Conservation (phyloP, 2,888 invertebrate genomes). For the Caenorhabditis panamensis region DNA sequence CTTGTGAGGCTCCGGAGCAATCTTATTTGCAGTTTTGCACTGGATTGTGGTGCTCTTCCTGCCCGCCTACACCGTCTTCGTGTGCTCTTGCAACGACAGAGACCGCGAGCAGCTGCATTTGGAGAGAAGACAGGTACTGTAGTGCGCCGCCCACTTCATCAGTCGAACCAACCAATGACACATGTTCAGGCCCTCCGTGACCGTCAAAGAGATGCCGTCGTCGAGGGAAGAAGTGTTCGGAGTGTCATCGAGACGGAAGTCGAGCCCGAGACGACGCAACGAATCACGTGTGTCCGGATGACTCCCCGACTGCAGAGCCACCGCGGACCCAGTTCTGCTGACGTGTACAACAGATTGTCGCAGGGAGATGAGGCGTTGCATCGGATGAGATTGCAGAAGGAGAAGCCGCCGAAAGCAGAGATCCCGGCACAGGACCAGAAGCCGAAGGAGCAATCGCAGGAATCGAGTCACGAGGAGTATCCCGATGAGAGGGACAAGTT, state of each 20-base stretch:
- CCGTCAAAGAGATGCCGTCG: constrained; percentile 55
- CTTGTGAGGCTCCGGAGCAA: no score
- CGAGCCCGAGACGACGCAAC: constrained; percentile 29
- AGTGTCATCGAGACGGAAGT: constrained; percentile 63
- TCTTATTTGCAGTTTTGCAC: constrained; percentile 45
- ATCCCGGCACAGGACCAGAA: constrained; percentile 16
- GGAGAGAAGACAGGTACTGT: constrained; percentile 52
- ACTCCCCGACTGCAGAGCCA: constrained; percentile 49
- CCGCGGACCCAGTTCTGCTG: constrained; percentile 33
- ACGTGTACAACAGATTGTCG: constrained; percentile 51
- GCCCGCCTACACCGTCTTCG: neutral
- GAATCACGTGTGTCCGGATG: constrained; percentile 58
- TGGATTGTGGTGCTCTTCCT: constrained; percentile 14
- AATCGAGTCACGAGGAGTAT: constrained; percentile 26
- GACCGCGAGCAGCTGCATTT: constrained; percentile 56
- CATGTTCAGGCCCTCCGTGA: constrained; percentile 47
- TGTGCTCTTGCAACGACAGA: constrained; percentile 53
- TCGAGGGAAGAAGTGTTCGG: constrained; percentile 54
- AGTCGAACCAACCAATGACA: no score
- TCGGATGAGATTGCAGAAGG: constrained; percentile 35
- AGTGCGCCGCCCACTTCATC: neutral
- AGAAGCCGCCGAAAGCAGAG: constrained; percentile 46
- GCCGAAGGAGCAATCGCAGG: constrained; percentile 17
- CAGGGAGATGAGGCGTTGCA: constrained; percentile 21
- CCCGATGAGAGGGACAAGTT: constrained; percentile 38